A percentile compares a stretch with the other conserved stretches of the same genome.
Evolutionary conservation across 2,113 vertebrate genomes (phyloP).

Genomic region (Trinectes maculatus): DNA sequence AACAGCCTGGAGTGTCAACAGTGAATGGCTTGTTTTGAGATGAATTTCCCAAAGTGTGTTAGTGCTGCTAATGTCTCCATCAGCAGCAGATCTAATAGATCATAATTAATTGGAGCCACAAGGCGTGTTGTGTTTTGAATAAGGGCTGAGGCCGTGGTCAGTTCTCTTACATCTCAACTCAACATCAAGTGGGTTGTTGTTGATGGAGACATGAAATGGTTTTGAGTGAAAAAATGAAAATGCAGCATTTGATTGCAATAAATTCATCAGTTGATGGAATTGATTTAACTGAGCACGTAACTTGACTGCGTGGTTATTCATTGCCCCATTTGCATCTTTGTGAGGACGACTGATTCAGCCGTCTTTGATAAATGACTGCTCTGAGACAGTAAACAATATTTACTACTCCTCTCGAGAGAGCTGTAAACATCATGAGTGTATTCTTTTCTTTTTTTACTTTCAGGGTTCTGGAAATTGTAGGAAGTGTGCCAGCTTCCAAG

Average conservation of each 20-base stretch:
- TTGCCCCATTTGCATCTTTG: constrained; percentile 26
- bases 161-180: constrained; percentile 22
- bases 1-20: not conserved
- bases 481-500: constrained; percentile 88
- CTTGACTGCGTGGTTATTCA: not conserved
- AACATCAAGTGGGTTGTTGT: not conserved
- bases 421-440: constrained; percentile 33
- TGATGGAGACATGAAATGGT: too few species aligned
- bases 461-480: constrained; percentile 90
- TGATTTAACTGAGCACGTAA: not conserved
- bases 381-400: constrained; percentile 35
- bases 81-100: constrained; percentile 24
- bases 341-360: constrained; percentile 1
- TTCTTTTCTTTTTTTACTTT: constrained; percentile 34
- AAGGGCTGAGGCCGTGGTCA: constrained; percentile 32
- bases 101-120: constrained; percentile 31
- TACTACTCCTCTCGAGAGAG: constrained; percentile 20
- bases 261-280: constrained; percentile 1
- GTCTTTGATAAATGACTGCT: constrained; percentile 33
- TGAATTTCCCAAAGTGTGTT: too few species aligned
- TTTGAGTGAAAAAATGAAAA: constrained; percentile 7
- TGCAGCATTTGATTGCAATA: constrained; percentile 3
- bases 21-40: not conserved
- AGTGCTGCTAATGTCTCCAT: constrained; percentile 27
- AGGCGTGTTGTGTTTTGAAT: constrained; percentile 44